A percentile compares a stretch with the other conserved stretches of the same genome.
phyloP scores from a whole-genome alignment of 2,888 invertebrate genomes.

The Philaethria dido region DNA sequence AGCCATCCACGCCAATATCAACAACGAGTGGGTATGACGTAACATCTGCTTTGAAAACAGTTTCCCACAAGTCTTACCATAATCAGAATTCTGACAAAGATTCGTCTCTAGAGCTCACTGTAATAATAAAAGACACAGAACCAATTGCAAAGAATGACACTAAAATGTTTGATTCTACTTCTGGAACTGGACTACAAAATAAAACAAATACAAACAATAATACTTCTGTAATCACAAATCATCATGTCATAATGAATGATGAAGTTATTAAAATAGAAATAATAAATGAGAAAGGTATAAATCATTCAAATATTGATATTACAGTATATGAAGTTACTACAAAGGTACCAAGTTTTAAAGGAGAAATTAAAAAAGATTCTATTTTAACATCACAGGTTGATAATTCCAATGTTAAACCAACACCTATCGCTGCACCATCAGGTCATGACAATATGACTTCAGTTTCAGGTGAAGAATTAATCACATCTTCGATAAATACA shows the following conservation, averaged over 20 bases:
- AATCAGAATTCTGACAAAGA: constrained; percentile 53
- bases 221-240: constrained; percentile 28
- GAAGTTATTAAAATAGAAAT: constrained; percentile 47
- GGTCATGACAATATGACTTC: constrained; percentile 11
- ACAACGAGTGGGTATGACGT: constrained; percentile 45
- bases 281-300: constrained; percentile 51
- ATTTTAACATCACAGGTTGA: constrained; percentile 3
- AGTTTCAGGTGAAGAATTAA: constrained; percentile 31
- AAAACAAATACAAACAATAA: constrained; percentile 20
- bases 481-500: constrained; percentile 27
- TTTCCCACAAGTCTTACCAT: constrained; percentile 18
- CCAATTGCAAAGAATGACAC: constrained; percentile 46
- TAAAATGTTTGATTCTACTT: background rate
- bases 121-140: constrained; percentile 65
- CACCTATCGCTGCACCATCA: background rate
- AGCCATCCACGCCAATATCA: constrained; percentile 15
- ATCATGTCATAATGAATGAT: constrained; percentile 42
- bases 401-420: constrained; percentile 1
- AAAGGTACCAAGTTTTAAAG: constrained; percentile 56
- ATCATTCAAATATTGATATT: constrained; percentile 49
- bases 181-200: background rate
- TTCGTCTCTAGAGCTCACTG: constrained; percentile 65
- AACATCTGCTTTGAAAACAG: constrained; percentile 40
- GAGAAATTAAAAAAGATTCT: constrained; percentile 36
- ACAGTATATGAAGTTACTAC: constrained; percentile 64